Base-by-base conservation (phyloP, 2,113 vertebrate species). In the Tretioscincus oriximinensis region DNA sequence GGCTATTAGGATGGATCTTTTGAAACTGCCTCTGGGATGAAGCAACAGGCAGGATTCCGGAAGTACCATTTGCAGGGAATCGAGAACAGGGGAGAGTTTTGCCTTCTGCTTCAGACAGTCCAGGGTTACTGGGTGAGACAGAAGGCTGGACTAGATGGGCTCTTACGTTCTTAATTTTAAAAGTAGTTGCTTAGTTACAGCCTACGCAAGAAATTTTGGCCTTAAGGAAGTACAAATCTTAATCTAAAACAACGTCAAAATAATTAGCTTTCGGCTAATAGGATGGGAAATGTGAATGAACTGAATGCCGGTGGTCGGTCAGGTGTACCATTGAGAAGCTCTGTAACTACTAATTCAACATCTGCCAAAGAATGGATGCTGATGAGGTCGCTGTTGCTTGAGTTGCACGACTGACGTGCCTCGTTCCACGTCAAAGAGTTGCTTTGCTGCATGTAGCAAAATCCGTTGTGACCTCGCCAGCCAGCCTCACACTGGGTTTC, bases 311-410 rank as follows among this genome's bases (percentile, higher is more conserved):
- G 60, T 28, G 24, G 24, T 68, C 20, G 76, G 26, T 7, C 51
- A 80, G 74, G 84, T 91, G 90, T 88, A 98, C 96, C 95, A 67
- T 80, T 41, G 49, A 96, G 95, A 90, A 99, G 96, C 74, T 93
- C 89, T 51, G 94, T 96, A 91, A 96, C 94, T 84, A 98, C 84
- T 88, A 98, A 88, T 83, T 98, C 97, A 1, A 97, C 94, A 82
- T 95, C 97, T 72, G 97, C 97, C 80, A 99, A 90, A 1, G 96
- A 97, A 90, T 97, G 97, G 45, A 99, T 77, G 90, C 96, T 98
- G 89, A 97, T 95, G 66, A 99, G 95, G 28, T 92, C 87, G 35
- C 93, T 93, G 0, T 61, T 24, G 1, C 88, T 88, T 35, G 8
- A 41, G 74, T 86, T 85, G 89, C 98, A 99, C 69, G 82, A 45